Evolutionary conservation across 2,888 invertebrate genomes (phyloP).

Genomic region (Fragum whitleyi): DNA sequence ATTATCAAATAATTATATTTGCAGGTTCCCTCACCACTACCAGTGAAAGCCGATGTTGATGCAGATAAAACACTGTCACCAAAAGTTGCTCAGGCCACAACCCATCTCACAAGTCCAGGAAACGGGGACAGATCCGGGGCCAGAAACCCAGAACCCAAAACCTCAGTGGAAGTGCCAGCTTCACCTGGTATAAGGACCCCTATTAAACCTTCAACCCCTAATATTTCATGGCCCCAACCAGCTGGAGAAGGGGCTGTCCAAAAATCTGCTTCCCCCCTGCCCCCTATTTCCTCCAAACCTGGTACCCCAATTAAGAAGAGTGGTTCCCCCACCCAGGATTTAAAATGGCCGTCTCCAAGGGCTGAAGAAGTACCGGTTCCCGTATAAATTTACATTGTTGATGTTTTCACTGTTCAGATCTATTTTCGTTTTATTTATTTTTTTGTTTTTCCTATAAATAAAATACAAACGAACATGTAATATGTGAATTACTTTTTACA

Average conservation of each 20-base stretch:
- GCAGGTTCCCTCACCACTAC: conserved; percentile 71
- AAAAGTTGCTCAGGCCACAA: conserved; percentile 40
- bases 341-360: conserved; percentile 68
- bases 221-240: conserved; percentile 59
- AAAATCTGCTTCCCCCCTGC: conserved; percentile 55
- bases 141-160: conserved; percentile 66
- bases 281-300: conserved; percentile 47
- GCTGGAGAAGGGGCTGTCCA: conserved; percentile 42
- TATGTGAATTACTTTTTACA: neutral
- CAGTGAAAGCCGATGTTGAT: conserved; percentile 66
- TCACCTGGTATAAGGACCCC: conserved; percentile 60
- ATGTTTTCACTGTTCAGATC: neutral
- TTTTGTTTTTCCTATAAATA: neutral
- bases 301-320: conserved; percentile 36
- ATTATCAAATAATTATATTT: too few relatives aligned
- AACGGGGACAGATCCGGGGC: conserved; percentile 55
- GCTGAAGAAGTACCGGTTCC: conserved; percentile 45
- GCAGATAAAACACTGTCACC: conserved; percentile 61
- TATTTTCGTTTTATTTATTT: neutral
- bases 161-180: conserved; percentile 44
- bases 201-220: conserved; percentile 64
- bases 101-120: conserved; percentile 34
- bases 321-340: conserved; percentile 21
- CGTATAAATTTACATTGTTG: conserved; percentile 27
- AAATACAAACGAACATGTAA: neutral